Evolutionary conservation across 2,888 invertebrate species (phyloP), one percentile per base, ranked within the genome.

Genomic region (Drosophila kuntzei): DNA sequence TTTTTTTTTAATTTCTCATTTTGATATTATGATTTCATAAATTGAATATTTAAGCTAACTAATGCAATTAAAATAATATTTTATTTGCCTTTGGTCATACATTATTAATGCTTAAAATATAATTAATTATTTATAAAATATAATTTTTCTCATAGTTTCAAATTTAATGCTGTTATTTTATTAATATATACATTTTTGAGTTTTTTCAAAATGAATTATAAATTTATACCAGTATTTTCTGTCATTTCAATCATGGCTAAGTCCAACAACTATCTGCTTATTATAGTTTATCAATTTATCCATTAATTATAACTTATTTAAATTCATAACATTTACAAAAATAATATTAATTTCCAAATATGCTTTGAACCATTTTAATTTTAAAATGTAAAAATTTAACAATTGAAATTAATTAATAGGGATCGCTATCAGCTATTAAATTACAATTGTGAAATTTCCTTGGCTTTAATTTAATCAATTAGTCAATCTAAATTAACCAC

Each of bases 401-500:
- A 39, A 18, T 18, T 11, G 11, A 16, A 16, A 14, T 14, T 1
- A 36, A 16, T 37, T 0, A 18, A 11, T 11, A 1, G 11, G 18
- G 3, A 11, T 2, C 6, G 7, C 8, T 18, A 39, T 39, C 39
- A 18, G 18, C 11, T 39, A 5, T 5, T 11, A 11, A 18, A 22
- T n/a, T 7, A 22, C 43, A 1, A 22, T 22, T 25, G 12, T 16
- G 11, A 12, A 32, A 25, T 37, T 37, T 54, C 2, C 5, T 1
- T 2, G 3, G 25, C 9, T 3, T 25, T 12, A 18, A 36, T 53
- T 44, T 29, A 20, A 44, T 55, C 62, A 41, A 41, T 34, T 41
- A 34, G 27, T 54, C 16, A 54, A 75, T 41, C 37, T 22, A 61
- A 66, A 41, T 20, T 27, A 55, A 18, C 44, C 62, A 34, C 63